These are phyloP conservation scores for Ranitomeya variabilis DNA, from an alignment of 2,113 vertebrate genomes.

Conservation along the genomic window DNA sequence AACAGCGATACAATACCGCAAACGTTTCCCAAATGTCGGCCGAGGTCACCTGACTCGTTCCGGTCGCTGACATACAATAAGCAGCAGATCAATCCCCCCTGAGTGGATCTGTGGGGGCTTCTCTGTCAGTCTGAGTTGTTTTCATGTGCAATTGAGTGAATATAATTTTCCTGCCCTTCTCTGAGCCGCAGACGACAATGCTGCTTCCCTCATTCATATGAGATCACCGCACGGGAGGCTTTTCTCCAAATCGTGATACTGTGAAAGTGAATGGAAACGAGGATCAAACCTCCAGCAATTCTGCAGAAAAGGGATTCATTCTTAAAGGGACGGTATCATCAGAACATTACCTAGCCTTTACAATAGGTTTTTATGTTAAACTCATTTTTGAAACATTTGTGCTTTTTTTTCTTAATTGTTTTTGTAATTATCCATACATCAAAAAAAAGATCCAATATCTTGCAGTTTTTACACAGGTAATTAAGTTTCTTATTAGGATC, in stretches of 20 bases:
- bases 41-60: constrained; percentile 28
- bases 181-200: not conserved
- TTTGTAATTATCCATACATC: no score
- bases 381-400: no score
- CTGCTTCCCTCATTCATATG: not conserved
- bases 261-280: not conserved
- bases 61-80: not conserved
- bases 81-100: constrained; percentile 21
- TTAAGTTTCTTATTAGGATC: no score
- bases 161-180: constrained; percentile 18
- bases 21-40: not conserved
- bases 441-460: no score
- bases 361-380: no score
- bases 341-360: no score
- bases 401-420: no score
- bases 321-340: no score
- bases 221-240: not conserved
- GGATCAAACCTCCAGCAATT: not conserved
- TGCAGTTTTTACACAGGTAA: no score
- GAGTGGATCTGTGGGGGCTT: not conserved
- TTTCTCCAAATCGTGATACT: not conserved
- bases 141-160: constrained; percentile 37
- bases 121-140: not conserved
- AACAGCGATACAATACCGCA: not conserved
- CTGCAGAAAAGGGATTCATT: no score